Conservation (phyloP, 2,113 vertebrate genomes). For the Protobothrops flavoviridis region DNA sequence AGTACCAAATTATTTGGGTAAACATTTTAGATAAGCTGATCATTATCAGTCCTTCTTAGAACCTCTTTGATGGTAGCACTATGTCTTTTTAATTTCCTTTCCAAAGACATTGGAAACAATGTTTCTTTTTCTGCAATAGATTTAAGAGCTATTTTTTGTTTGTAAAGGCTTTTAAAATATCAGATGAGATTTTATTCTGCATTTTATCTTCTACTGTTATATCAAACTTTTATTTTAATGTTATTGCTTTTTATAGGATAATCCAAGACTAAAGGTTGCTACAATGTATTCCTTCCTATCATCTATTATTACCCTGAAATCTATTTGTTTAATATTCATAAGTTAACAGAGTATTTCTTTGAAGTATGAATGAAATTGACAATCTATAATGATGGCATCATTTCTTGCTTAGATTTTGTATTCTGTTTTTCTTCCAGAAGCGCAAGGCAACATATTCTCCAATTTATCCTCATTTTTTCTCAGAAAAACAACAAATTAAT, state of each 20-base stretch:
- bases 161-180: neutral
- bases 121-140: neutral
- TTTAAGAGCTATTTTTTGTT: neutral
- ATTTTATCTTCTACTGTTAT: neutral
- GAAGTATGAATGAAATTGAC: conserved; percentile 5
- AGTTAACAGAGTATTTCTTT: conserved; percentile 32
- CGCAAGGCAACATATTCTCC: neutral
- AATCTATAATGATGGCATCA: neutral
- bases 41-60: neutral
- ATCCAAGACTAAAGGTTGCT: neutral
- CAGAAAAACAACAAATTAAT: neutral
- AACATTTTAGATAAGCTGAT: neutral
- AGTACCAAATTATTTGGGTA: neutral
- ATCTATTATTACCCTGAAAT: neutral
- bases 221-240: neutral
- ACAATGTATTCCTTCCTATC: conserved; percentile 13
- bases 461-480: neutral
- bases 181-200: neutral
- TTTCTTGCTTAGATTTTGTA: neutral
- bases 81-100: neutral
- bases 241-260: neutral
- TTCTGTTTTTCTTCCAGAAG: neutral
- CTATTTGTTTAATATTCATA: neutral
- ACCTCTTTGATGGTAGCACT: neutral
- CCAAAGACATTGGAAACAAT: neutral